These are phyloP conservation scores for Trichoplusia ni DNA, from an alignment of 1,140 invertebrate species.

Conservation along the genomic window DNA sequence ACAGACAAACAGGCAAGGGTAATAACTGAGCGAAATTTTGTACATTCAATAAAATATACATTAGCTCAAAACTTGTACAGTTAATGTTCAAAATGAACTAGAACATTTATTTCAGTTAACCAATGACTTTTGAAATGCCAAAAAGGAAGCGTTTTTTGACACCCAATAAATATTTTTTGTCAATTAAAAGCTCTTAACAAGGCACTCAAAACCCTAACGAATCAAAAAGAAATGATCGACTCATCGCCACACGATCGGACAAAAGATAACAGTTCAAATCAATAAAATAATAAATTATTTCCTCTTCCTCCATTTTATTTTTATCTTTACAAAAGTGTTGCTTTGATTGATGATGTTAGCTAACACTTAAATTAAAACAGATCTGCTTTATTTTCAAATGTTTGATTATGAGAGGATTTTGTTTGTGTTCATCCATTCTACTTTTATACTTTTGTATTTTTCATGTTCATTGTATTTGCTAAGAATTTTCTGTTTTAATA, in stretches of 20 bases:
- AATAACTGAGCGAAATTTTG: background rate
- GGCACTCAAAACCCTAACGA: slow-evolving; percentile 52
- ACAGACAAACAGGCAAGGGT: background rate
- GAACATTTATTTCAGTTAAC: slow-evolving; percentile 9
- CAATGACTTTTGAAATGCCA: slow-evolving; percentile 16
- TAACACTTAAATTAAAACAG: slow-evolving; percentile 26
- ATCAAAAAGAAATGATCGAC: slow-evolving; percentile 67
- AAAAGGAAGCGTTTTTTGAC: background rate
- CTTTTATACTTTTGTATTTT: background rate
- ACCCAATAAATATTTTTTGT: slow-evolving; percentile 17
- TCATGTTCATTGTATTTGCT: no score
- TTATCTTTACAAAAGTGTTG: slow-evolving; percentile 71
- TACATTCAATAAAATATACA: background rate
- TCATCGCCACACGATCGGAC: slow-evolving; percentile 69
- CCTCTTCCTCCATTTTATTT: slow-evolving; percentile 71
- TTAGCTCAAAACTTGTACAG: no score
- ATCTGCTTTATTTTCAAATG: slow-evolving; percentile 29
- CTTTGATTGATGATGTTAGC: slow-evolving; percentile 71
- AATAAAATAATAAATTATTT: slow-evolving; percentile 79
- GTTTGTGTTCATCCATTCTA: slow-evolving; percentile 14
- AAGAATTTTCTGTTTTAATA: no score
- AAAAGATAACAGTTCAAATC: slow-evolving; percentile 74
- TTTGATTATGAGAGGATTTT: slow-evolving; percentile 14
- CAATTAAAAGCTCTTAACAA: slow-evolving; percentile 55
- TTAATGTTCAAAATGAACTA: no score